phyloP scores from a whole-genome alignment of 2,888 invertebrate genomes.

The Amiota minor region DNA sequence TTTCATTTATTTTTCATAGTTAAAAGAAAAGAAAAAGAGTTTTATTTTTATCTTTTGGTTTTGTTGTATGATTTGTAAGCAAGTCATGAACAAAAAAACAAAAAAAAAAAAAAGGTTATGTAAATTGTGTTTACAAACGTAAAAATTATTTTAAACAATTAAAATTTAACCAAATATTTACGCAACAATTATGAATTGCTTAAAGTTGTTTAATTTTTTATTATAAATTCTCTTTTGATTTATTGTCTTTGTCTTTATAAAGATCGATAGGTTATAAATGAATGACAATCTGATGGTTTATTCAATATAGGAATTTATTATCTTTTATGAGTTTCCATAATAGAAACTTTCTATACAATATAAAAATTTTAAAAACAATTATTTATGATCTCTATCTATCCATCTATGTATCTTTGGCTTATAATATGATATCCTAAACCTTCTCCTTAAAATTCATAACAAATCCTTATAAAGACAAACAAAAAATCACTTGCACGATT shows the following conservation, averaged over 20 bases:
- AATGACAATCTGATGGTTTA: too few relatives aligned
- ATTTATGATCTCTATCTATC: too few relatives aligned
- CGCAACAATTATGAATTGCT: slow-evolving; percentile 64
- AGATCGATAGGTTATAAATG: too few relatives aligned
- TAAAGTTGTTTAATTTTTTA: slow-evolving; percentile 30
- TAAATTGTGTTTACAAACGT: slow-evolving; percentile 54
- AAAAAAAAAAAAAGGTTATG: slow-evolving; percentile 53
- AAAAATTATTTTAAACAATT: slow-evolving; percentile 59
- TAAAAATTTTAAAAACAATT: too few relatives aligned
- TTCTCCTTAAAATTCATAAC: slow-evolving; percentile 21
- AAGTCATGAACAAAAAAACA: too few relatives aligned
- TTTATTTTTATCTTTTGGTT: slow-evolving; percentile 1
- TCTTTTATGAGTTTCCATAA: too few relatives aligned
- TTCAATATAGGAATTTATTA: too few relatives aligned
- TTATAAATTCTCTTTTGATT: background rate
- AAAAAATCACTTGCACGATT: slow-evolving; percentile 16
- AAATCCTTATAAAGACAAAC: background rate
- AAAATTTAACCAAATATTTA: slow-evolving; percentile 64
- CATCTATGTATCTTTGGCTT: too few relatives aligned
- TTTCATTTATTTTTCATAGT: slow-evolving; percentile 37
- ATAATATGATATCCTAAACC: too few relatives aligned
- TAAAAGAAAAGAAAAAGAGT: background rate
- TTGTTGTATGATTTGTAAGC: slow-evolving; percentile 56
- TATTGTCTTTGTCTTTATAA: too few relatives aligned
- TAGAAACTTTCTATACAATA: too few relatives aligned